Evolutionary conservation across 2,888 invertebrate genomes (phyloP), one percentile per base, ranked within the genome.

Genomic region (Apomyelois bistriatella): DNA sequence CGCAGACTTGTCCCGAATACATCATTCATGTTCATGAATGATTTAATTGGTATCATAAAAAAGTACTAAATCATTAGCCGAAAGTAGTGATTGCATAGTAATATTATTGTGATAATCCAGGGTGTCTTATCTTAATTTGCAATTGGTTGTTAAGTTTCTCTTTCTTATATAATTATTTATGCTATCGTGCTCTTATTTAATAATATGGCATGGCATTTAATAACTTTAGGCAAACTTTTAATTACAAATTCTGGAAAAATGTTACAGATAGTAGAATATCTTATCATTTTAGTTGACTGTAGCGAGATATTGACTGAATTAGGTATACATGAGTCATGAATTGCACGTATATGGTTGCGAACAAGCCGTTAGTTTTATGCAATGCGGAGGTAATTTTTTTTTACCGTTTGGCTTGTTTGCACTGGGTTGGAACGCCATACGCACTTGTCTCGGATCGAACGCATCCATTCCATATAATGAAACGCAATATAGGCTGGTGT

Each of bases 401-500:
- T 28, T 49, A 49, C 48, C 48, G 48, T 49, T n/a, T 49, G 38
- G n/a, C 48, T 37, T 8, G 30, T 28, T 12, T 13, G 36, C 36
- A 48, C 35, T 37, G 10, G 36, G 17, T 22, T 12, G 35, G 48
- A 48, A 28, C 22, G 38, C 38, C 10, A 22, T 22, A 37, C 48
- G 38, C 38, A 49, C 38, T 28, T 22, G 28, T 28, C 13, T 38
- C 30, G 3, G 28, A 30, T 49, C 48, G 28, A 42, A 37, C 48
- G n/a, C 40, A 49, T 38, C 38, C 40, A 49, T 38, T 28, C 28
- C 1, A 49, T 36, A 48, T 13, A 30, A 49, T 40, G 37, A 38
- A 49, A 70, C 17, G 49, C 40, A 17, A 48, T 30, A 49, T 12
- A 38, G 15, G 16, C 17, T 22, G 8, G 70, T 65, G 65, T 59